These are phyloP conservation scores for Calameuta filiformis DNA, from an alignment of 2,888 invertebrate genomes.

Conservation along the genomic window DNA sequence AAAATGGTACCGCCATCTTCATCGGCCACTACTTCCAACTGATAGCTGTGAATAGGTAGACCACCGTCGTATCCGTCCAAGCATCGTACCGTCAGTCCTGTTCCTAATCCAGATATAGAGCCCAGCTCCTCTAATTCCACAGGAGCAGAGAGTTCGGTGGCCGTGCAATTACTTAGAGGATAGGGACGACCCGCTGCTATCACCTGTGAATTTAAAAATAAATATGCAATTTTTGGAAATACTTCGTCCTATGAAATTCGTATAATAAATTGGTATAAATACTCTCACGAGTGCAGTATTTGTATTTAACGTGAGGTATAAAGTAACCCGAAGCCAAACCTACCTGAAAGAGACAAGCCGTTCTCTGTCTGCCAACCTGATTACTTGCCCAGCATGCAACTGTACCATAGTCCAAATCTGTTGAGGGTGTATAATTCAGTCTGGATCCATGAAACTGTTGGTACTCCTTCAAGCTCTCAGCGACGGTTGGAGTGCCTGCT, in stretches of 20 bases:
- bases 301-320: too few relatives aligned
- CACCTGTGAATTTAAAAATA: conserved; percentile 37
- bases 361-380: conserved; percentile 83
- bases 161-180: conserved; percentile 88
- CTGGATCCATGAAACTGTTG: conserved; percentile 71
- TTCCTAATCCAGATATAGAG: conserved; percentile 75
- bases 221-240: background rate
- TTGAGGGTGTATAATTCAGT: conserved; percentile 86
- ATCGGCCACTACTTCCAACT: conserved; percentile 55
- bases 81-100: conserved; percentile 81
- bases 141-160: conserved; percentile 81
- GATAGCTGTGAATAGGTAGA: conserved; percentile 70
- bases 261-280: background rate
- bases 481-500: conserved; percentile 49
- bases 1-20: conserved; percentile 47
- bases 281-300: too few relatives aligned
- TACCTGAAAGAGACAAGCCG: conserved; percentile 88
- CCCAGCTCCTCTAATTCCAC: conserved; percentile 48
- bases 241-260: background rate
- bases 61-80: conserved; percentile 90
- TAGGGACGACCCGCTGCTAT: conserved; percentile 76
- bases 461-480: conserved; percentile 55
- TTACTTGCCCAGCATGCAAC: conserved; percentile 89
- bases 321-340: conserved; percentile 19
- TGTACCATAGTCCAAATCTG: conserved; percentile 91